Evolutionary conservation across 2,888 invertebrate species (phyloP), one percentile per base, ranked within the genome.

Genomic region (Stenotaenia linearis): DNA sequence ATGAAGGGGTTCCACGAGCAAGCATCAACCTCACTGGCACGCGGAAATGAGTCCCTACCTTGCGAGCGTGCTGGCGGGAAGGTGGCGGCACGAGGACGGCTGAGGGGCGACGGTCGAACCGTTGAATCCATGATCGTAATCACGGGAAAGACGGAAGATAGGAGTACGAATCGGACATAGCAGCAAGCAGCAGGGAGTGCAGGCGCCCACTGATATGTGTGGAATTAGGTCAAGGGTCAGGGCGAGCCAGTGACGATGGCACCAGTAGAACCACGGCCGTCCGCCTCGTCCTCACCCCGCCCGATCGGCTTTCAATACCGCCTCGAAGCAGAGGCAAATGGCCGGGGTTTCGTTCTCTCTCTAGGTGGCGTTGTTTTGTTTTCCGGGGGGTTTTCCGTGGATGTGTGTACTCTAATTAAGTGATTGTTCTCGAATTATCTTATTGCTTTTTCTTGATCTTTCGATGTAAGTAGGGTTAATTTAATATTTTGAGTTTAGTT

Each of bases 191-290:
- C 18, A 18, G 56, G 18, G 56, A 56, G 56, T 23, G 56, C 7
- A 56, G 56, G 56, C 56, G 56, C 56, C 56, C 23, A 23, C 56
- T 56, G 56, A 56, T 56, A 56, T 56, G 75, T 18, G 28, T 32
- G 75, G 75, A 75, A 75, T 75, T 75, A 75, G 75, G 75, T 75
- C 75, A 75, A 75, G 75, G 75, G 75, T 75, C 75, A 75, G 30
- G 75, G 75, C 28, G 75, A 75, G n/a, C 75, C 30, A 75, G 75
- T 75, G 75, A 75, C 75, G 75, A 75, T 32, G 56, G 56, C 56
- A 56, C 56, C 56, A 56, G 23, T 23, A 21, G 21, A 23, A 56
- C 56, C 56, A 56, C 56, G 56, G 56, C 56, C 56, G 56, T 21
- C 56, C 23, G 56, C 56, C 56, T 56, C 56, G 56, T 56, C 56